These are phyloP conservation scores for Cranoglanis bouderius DNA, from an alignment of 2,113 vertebrate species.

Conservation along the genomic window DNA sequence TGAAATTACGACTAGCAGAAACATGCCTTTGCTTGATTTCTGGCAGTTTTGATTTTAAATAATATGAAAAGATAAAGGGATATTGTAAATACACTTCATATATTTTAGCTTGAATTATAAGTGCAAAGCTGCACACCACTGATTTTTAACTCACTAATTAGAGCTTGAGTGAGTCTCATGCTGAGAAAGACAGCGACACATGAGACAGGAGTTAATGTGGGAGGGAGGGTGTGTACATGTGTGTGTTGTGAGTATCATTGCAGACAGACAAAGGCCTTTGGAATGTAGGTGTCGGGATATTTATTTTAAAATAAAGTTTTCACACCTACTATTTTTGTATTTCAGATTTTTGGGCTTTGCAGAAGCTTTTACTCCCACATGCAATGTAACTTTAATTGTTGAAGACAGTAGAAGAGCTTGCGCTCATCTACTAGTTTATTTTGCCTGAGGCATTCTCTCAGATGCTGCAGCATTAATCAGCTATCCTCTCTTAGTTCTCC, in stretches of 20 bases:
- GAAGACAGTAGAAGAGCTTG: background rate
- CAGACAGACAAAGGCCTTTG: slow-evolving; percentile 23
- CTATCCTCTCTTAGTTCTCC: background rate
- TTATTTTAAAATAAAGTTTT: too few relatives aligned
- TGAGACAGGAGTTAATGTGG: slow-evolving; percentile 4
- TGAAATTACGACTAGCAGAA: background rate
- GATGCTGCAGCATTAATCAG: background rate
- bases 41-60: background rate
- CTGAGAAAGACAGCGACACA: background rate
- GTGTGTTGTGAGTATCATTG: background rate
- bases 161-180: background rate
- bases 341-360: background rate
- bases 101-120: background rate
- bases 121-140: background rate
- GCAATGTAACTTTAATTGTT: too few relatives aligned
- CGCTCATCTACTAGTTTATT: background rate
- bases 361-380: too few relatives aligned
- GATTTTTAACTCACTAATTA: background rate
- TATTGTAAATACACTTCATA: background rate
- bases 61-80: background rate
- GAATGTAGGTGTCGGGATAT: slow-evolving; percentile 42
- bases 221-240: background rate
- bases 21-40: background rate
- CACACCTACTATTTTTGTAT: background rate
- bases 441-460: background rate